phyloP scores from a whole-genome alignment of 30 jellyfish, hydroid and myxozoan genomes.

The Hydractinia symbiolongicarpus region DNA sequence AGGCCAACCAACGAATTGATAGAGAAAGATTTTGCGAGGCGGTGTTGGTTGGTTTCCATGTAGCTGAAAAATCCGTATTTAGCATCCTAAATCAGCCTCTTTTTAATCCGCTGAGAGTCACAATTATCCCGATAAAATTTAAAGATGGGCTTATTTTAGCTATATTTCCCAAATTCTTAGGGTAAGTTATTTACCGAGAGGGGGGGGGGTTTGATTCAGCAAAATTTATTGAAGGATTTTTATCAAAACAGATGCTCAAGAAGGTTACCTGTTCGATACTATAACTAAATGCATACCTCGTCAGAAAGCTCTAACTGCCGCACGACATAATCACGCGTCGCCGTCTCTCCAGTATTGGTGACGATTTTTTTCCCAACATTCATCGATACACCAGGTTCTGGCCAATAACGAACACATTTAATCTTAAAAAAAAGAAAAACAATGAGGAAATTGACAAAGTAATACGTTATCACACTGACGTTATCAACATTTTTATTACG shows the following conservation, averaged over 20 bases:
- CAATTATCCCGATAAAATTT: background rate
- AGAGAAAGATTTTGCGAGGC: slow-evolving; percentile 62
- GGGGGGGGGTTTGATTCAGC: too few relatives aligned
- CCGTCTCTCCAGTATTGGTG: slow-evolving; percentile 61
- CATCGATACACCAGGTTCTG: slow-evolving; percentile 68
- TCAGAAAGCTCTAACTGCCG: slow-evolving; percentile 50
- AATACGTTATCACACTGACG: background rate
- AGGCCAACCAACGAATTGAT: slow-evolving; percentile 82
- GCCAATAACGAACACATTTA: slow-evolving; percentile 89
- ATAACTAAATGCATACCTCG: background rate
- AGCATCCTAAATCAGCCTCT: background rate
- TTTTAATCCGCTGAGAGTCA: background rate
- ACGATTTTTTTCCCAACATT: slow-evolving; percentile 51
- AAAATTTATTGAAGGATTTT: too few relatives aligned
- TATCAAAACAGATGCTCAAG: too few relatives aligned
- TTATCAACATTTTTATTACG: too few relatives aligned
- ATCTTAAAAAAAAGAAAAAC: slow-evolving; percentile 29
- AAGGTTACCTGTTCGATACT: background rate
- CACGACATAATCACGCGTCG: slow-evolving; percentile 67
- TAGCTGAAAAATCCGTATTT: background rate
- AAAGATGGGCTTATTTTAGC: background rate
- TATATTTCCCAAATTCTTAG: background rate
- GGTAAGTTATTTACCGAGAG: too few relatives aligned
- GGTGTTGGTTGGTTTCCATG: slow-evolving; percentile 54
- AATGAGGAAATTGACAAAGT: background rate